Conservation (phyloP, 2,797 vertebrate genomes). For the Lithobates sylvaticus region DNA sequence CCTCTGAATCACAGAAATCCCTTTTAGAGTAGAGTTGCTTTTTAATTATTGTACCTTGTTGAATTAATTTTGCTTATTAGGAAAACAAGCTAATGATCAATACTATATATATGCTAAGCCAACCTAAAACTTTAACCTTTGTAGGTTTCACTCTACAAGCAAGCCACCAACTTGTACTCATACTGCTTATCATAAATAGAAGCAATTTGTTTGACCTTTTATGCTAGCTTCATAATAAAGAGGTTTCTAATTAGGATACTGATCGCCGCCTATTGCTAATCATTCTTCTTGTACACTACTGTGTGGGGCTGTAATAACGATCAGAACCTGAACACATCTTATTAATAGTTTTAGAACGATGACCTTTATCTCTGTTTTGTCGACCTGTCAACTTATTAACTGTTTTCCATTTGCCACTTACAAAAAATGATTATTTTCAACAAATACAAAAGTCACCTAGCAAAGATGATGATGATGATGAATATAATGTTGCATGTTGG, state of each 20-base stretch:
- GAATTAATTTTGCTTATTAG: neutral
- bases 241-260: constrained; percentile 8
- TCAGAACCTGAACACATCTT: neutral
- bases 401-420: neutral
- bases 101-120: neutral
- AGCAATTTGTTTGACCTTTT: constrained; percentile 26
- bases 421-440: neutral
- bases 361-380: constrained; percentile 29
- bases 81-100: constrained; percentile 20
- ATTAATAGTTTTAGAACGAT: constrained; percentile 14
- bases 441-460: no score
- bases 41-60: neutral
- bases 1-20: neutral
- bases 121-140: constrained; percentile 6
- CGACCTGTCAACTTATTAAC: neutral
- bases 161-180: neutral
- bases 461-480: no score
- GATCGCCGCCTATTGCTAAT: constrained; percentile 12
- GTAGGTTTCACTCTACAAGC: neutral
- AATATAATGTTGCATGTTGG: no score
- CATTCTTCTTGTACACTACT: neutral
- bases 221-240: neutral
- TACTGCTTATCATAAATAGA: neutral
- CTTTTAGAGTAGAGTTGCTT: neutral
- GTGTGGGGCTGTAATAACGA: constrained; percentile 13